These are phyloP conservation scores for Tanytarsus gracilentus DNA, from an alignment of 2,888 invertebrate species.

Conservation along the genomic window DNA sequence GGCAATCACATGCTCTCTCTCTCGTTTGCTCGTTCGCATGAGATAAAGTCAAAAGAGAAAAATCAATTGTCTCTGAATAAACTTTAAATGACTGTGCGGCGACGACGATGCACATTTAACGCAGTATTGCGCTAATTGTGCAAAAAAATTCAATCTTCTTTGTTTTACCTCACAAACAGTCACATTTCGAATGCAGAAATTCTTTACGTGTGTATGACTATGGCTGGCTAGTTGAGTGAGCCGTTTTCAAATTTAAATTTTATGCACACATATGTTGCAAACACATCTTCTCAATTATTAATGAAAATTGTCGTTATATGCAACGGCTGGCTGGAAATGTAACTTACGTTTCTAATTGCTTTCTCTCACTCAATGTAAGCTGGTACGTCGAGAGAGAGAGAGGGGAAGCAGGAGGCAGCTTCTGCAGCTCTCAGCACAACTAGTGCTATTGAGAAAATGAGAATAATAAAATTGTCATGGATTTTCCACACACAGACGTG, in stretches of 20 bases:
- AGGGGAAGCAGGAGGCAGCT: too few relatives aligned
- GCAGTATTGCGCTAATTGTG: too few relatives aligned
- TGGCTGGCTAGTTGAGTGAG: background rate
- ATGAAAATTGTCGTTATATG: conserved; percentile 6
- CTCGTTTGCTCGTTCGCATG: background rate
- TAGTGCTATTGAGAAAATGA: conserved; percentile 18
- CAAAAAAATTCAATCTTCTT: too few relatives aligned
- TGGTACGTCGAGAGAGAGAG: too few relatives aligned
- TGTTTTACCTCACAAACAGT: too few relatives aligned
- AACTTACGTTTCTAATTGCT: conserved; percentile 25
- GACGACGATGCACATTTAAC: too few relatives aligned
- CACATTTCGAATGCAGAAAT: too few relatives aligned
- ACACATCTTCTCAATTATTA: conserved; percentile 20
- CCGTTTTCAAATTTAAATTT: background rate
- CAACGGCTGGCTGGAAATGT: background rate
- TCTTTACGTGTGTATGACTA: too few relatives aligned
- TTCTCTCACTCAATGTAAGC: background rate
- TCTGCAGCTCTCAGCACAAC: too few relatives aligned
- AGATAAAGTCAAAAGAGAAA: too few relatives aligned
- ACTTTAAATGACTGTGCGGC: too few relatives aligned
- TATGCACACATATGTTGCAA: conserved; percentile 25
- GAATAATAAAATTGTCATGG: conserved; percentile 18
- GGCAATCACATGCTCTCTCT: background rate
- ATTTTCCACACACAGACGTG: background rate
- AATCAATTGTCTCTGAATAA: too few relatives aligned